phyloP scores from a whole-genome alignment of 2,888 invertebrate species.

The Athetis lepigone region DNA sequence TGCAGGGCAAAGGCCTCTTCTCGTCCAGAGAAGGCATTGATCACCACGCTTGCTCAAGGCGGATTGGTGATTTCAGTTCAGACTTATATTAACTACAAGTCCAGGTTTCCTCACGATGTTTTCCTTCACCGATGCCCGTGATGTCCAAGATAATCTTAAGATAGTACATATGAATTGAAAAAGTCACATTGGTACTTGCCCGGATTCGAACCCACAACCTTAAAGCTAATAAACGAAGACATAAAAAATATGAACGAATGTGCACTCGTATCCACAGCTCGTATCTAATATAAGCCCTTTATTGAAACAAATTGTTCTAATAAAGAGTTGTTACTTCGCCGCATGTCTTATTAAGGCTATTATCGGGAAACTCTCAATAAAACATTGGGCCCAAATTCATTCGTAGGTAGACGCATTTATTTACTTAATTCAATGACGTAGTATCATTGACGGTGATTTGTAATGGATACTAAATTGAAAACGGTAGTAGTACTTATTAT shows the following conservation, averaged over 20 bases:
- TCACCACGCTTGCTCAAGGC: too few species aligned
- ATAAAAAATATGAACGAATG: neutral
- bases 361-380: constrained; percentile 13
- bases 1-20: too few species aligned
- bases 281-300: constrained; percentile 2
- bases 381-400: neutral
- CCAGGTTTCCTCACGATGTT: too few species aligned
- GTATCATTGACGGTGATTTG: neutral
- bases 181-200: neutral
- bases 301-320: constrained; percentile 30
- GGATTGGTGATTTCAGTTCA: too few species aligned
- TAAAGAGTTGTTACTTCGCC: constrained; percentile 21
- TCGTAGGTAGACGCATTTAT: neutral
- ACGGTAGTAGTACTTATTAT: too few species aligned
- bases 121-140: too few species aligned
- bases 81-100: too few species aligned
- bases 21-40: too few species aligned
- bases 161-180: too few species aligned
- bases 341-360: constrained; percentile 28
- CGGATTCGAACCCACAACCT: neutral
- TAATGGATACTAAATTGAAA: neutral
- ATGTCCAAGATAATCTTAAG: too few species aligned
- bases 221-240: neutral
- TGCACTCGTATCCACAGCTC: neutral
- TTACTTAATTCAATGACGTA: neutral